Evolutionary conservation across 92 coral and sea anemone species (phyloP).

Genomic region (Porites rus): DNA sequence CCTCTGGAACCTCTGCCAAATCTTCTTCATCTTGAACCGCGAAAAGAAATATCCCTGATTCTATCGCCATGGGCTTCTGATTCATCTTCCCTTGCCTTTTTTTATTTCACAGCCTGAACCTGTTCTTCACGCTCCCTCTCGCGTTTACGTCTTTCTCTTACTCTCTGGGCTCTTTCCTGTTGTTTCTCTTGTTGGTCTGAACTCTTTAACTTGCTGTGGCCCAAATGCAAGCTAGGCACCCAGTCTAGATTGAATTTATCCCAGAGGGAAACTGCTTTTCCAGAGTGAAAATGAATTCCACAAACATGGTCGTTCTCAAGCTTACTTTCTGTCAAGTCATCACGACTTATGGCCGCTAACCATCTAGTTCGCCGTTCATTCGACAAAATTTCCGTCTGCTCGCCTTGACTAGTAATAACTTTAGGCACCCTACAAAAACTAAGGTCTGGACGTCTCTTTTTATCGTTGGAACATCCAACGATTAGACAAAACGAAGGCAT

Average conservation of each 20-base stretch:
- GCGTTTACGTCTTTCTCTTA: slow-evolving; percentile 45
- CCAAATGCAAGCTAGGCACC: slow-evolving; percentile 42
- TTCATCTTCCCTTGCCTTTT: slow-evolving; percentile 38
- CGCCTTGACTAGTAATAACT: slow-evolving; percentile 54
- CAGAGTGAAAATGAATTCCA: slow-evolving; percentile 25
- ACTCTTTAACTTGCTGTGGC: slow-evolving; percentile 29
- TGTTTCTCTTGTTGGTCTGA: slow-evolving; percentile 3
- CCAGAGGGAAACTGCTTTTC: slow-evolving; percentile 41
- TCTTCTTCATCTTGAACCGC: background rate
- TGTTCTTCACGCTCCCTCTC: slow-evolving; percentile 19
- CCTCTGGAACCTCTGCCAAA: background rate
- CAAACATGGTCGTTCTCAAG: slow-evolving; percentile 31
- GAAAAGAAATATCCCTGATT: slow-evolving; percentile 26
- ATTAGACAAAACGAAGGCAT: slow-evolving; percentile 60
- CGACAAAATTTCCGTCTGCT: slow-evolving; percentile 60
- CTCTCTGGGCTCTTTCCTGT: slow-evolving; percentile 37
- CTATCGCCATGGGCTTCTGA: slow-evolving; percentile 29
- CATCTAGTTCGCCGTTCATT: slow-evolving; percentile 54
- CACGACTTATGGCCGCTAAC: slow-evolving; percentile 51
- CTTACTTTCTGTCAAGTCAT: slow-evolving; percentile 40
- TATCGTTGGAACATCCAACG: slow-evolving; percentile 44
- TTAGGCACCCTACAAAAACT: slow-evolving; percentile 63
- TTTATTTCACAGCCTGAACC: slow-evolving; percentile 10
- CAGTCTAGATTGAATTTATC: slow-evolving; percentile 35
- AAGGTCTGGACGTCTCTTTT: slow-evolving; percentile 47